Percentiles rank a stretch among this genome's conserved stretches.
These are phyloP conservation scores for Zaprionus obscuricornis DNA, from an alignment of 2,888 invertebrate genomes.

Conservation along the genomic window DNA sequence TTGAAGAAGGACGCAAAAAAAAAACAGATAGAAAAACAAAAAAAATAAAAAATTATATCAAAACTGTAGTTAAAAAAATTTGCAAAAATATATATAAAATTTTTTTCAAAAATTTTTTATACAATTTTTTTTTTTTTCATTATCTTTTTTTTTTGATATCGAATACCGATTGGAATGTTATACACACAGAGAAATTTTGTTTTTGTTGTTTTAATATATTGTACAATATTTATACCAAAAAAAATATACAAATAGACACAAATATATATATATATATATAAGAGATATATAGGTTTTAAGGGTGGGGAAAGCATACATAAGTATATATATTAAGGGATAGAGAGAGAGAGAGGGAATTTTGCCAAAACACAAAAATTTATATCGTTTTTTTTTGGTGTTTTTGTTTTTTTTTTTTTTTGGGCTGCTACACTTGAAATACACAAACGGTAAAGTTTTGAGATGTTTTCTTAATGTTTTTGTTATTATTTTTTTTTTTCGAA, in stretches of 20 bases:
- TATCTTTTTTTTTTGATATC: constrained; percentile 11
- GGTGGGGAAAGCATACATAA: constrained; percentile 17
- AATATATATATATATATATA: constrained; percentile 4
- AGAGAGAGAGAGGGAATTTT: constrained; percentile 16
- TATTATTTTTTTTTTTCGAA: constrained; percentile 36
- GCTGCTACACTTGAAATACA: constrained; percentile 69
- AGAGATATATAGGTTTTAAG: not conserved
- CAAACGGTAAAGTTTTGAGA: constrained; percentile 40
- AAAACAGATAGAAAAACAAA: constrained; percentile 46
- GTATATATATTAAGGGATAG: constrained; percentile 8
- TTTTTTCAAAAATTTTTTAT: constrained; percentile 46
- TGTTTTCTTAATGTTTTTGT: constrained; percentile 32
- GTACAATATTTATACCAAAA: constrained; percentile 53
- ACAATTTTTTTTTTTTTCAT: constrained; percentile 16
- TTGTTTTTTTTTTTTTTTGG: constrained; percentile 42
- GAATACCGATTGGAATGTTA: constrained; percentile 59
- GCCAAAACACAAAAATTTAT: constrained; percentile 53
- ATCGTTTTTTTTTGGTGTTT: constrained; percentile 19
- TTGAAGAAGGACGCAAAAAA: no score
- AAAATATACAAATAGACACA: constrained; percentile 60
- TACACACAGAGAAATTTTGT: no score
- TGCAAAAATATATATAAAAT: constrained; percentile 23
- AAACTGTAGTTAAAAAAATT: constrained; percentile 51
- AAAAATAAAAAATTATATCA: constrained; percentile 52
- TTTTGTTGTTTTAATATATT: no score